Evolutionary conservation across 2,113 vertebrate genomes (phyloP).

Genomic region (Aegithalos caudatus): DNA sequence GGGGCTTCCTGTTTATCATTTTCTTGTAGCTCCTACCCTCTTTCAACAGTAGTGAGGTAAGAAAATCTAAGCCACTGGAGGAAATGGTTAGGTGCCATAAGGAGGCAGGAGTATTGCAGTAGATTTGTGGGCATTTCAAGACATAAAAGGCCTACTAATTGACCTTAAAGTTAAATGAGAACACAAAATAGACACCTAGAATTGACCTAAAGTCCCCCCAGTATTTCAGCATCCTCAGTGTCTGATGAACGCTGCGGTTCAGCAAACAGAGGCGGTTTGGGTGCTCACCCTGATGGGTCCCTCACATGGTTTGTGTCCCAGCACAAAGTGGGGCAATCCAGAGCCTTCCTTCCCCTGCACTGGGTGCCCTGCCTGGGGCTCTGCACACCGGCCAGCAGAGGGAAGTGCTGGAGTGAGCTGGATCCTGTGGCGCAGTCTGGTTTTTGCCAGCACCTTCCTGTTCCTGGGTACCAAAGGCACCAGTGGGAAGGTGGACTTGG

Average conservation of each 20-base stretch:
- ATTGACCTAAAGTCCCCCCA: not conserved
- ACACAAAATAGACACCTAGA: not conserved
- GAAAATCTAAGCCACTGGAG: not conserved
- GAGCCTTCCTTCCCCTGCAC: not conserved
- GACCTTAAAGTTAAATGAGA: not conserved
- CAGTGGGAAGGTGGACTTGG: not conserved
- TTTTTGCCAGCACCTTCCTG: not conserved
- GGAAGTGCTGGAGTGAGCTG: not conserved
- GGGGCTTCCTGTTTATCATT: not conserved
- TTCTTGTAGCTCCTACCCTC: not conserved
- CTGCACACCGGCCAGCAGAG: not conserved
- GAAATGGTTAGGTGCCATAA: not conserved
- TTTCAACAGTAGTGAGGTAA: not conserved
- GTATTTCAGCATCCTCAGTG: not conserved
- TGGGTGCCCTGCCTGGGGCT: not conserved
- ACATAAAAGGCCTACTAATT: not conserved
- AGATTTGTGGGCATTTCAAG: not conserved
- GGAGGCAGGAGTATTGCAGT: not conserved
- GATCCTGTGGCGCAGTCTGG: rapidly evolving
- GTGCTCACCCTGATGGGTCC: rapidly evolving
- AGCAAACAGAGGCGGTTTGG: rapidly evolving
- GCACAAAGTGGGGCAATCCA: not conserved
- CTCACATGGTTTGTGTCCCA: not conserved
- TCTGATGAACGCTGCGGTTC: rapidly evolving
- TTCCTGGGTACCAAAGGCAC: not conserved